phyloP scores from a whole-genome alignment of 1,140 invertebrate genomes.

The Notospermus geniculatus region DNA sequence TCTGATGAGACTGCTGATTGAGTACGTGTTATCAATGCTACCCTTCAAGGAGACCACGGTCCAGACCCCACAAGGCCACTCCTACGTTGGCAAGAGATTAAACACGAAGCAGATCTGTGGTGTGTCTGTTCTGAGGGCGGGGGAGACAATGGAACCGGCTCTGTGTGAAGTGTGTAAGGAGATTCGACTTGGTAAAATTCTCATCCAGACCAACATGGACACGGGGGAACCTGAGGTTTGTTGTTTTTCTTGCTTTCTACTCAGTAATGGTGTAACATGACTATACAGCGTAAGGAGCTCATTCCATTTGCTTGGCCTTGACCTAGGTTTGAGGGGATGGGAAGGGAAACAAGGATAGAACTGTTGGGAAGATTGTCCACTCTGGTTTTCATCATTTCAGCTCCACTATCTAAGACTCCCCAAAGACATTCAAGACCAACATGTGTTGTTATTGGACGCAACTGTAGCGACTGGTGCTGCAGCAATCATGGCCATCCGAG shows the following conservation, averaged over 20 bases:
- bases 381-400: constrained; percentile 57
- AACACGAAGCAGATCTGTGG: constrained; percentile 86
- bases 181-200: constrained; percentile 95
- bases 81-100: constrained; percentile 81
- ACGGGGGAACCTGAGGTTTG: constrained; percentile 68
- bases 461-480: constrained; percentile 96
- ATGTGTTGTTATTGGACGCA: constrained; percentile 96
- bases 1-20: constrained; percentile 92
- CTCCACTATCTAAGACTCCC: constrained; percentile 94
- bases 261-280: background rate
- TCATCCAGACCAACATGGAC: constrained; percentile 95
- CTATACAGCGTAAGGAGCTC: background rate
- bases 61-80: constrained; percentile 84
- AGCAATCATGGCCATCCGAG: constrained; percentile 98
- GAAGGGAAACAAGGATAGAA: no score
- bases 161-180: constrained; percentile 97
- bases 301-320: no score
- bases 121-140: constrained; percentile 85
- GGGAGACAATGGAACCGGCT: constrained; percentile 98
- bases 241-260: no score
- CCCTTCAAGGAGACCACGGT: constrained; percentile 78
- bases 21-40: constrained; percentile 88
- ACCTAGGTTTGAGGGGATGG: no score
- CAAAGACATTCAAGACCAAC: constrained; percentile 96
- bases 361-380: no score